phyloP scores from a whole-genome alignment of 2,113 vertebrate genomes.

The Varanus komodoensis region DNA sequence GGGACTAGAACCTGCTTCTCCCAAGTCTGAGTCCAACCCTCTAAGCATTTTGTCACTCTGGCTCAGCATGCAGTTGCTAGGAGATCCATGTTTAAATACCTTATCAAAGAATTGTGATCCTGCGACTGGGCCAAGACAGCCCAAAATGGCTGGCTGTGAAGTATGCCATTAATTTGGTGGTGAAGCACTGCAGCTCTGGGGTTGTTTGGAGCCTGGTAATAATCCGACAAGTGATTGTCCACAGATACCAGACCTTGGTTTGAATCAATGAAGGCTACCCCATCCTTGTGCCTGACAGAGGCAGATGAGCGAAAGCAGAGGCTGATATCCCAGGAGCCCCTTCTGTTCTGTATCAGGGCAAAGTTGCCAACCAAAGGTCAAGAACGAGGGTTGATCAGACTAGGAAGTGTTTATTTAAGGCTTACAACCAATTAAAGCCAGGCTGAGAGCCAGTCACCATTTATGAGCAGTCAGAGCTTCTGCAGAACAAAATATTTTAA shows the following conservation, averaged over 20 bases:
- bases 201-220: neutral
- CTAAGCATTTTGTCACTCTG: no score
- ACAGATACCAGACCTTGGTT: neutral
- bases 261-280: no score
- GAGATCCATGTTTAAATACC: neutral
- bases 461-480: neutral
- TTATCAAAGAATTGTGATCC: neutral
- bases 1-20: no score
- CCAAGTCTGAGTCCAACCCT: no score
- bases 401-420: slow-evolving; percentile 7
- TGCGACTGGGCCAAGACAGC: neutral
- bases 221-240: neutral
- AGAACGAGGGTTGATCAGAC: slow-evolving; percentile 4
- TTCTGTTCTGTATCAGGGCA: slow-evolving; percentile 2
- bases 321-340: neutral
- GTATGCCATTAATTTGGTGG: neutral
- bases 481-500: neutral
- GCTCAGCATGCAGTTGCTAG: neutral
- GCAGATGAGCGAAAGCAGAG: neutral
- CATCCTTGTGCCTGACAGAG: neutral
- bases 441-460: slow-evolving; percentile 1
- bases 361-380: neutral
- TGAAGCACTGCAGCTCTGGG: neutral
- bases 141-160: neutral
- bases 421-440: neutral